Conservation (phyloP, 1,140 invertebrate genomes). For the Nomia melanderi region DNA sequence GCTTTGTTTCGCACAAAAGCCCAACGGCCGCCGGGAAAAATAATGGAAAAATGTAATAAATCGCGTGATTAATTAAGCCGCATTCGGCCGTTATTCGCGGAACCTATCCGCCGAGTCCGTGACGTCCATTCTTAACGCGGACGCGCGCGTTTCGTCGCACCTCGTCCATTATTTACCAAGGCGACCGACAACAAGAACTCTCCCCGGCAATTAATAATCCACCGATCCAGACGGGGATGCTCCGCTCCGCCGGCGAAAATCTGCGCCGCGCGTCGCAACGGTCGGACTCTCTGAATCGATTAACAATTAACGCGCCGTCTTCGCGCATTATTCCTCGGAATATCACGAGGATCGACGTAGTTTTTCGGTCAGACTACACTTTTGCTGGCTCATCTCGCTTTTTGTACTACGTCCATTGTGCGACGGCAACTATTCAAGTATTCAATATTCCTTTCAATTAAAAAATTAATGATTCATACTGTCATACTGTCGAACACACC, state of each 20-base stretch:
- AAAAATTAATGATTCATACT: no score
- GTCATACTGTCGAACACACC: no score
- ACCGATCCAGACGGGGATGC: not conserved
- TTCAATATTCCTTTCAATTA: no score
- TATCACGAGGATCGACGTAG: not conserved
- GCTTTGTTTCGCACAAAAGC: conserved; percentile 64
- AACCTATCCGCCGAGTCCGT: conserved; percentile 23
- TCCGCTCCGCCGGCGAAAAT: not conserved
- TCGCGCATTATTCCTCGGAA: not conserved
- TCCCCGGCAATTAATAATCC: conserved; percentile 29
- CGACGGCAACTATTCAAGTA: no score
- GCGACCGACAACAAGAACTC: conserved; percentile 13
- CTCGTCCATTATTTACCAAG: conserved; percentile 28
- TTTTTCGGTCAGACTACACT: not conserved
- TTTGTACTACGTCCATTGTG: no score
- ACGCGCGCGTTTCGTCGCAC: not conserved
- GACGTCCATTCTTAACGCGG: conserved; percentile 23
- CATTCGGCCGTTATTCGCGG: conserved; percentile 24
- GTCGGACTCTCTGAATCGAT: not conserved
- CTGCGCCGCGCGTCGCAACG: not conserved
- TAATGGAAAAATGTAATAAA: conserved; percentile 68
- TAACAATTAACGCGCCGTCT: not conserved
- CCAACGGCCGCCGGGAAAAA: conserved; percentile 54
- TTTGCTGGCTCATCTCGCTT: no score
- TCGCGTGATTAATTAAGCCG: conserved; percentile 68